Conservation (phyloP, 2,888 invertebrate genomes). For the Leptopilina drosophilae region DNA sequence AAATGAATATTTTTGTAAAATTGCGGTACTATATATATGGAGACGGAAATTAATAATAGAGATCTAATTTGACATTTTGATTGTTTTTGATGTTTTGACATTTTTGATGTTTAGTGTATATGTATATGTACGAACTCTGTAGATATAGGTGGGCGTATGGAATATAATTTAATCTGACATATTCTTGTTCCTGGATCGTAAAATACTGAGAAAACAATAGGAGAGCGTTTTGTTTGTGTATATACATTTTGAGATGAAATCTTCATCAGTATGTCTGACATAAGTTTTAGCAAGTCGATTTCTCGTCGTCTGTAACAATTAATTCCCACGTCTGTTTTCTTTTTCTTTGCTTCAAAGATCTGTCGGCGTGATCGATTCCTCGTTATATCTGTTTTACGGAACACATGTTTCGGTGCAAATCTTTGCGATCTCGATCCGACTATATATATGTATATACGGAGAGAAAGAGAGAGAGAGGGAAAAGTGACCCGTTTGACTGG, state of each 20-base stretch:
- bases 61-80: neutral
- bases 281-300: neutral
- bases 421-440: constrained; percentile 50
- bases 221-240: neutral
- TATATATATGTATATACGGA: neutral
- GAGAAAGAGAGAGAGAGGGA: neutral
- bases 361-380: constrained; percentile 48
- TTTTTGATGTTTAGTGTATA: neutral
- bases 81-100: no score
- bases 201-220: constrained; percentile 17
- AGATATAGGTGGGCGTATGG: neutral
- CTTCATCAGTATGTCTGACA: constrained; percentile 8
- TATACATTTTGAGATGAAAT: constrained; percentile 14
- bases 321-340: constrained; percentile 39
- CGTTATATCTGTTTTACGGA: constrained; percentile 54
- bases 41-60: neutral
- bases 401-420: constrained; percentile 55
- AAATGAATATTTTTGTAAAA: neutral
- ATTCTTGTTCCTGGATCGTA: constrained; percentile 15
- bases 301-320: constrained; percentile 29
- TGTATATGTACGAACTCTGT: neutral
- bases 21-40: no score
- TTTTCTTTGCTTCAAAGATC: neutral
- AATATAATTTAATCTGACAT: constrained; percentile 3
- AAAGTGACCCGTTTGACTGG: constrained; percentile 47